These are phyloP conservation scores for Lepidocyrtoides sp. DNA, from an alignment of 2,888 invertebrate genomes.

Conservation along the genomic window DNA sequence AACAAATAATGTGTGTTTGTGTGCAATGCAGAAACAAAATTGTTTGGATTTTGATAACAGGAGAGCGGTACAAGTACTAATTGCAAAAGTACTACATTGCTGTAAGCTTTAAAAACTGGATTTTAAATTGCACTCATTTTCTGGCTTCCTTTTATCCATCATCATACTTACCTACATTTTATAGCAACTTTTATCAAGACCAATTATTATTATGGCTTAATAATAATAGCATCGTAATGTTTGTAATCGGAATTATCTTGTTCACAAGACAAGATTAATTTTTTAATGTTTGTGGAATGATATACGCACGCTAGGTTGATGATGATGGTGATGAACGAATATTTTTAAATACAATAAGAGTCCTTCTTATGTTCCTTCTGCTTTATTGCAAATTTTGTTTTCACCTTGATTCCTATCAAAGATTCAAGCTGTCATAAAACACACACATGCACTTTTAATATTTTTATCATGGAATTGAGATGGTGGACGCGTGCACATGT, in stretches of 20 bases:
- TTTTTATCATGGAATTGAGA: neutral
- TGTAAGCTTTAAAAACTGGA: conserved; percentile 55
- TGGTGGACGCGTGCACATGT: conserved; percentile 54
- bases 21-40: conserved; percentile 42
- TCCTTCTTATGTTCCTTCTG: too few species aligned
- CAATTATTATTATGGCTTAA: conserved; percentile 30
- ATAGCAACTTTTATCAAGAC: neutral
- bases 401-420: conserved; percentile 31
- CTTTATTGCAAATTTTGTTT: too few species aligned
- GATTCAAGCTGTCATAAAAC: neutral
- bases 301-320: neutral
- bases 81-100: too few species aligned
- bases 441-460: neutral
- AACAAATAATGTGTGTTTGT: conserved; percentile 43
- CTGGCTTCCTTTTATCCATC: neutral
- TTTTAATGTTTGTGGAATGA: neutral
- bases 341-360: too few species aligned
- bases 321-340: neutral
- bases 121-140: conserved; percentile 64
- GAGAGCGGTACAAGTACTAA: neutral
- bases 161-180: conserved; percentile 27
- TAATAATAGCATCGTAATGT: neutral
- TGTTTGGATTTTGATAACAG: conserved; percentile 57
- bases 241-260: conserved; percentile 14
- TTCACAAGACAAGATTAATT: conserved; percentile 24